Conservation (phyloP, 2,113 vertebrate species). For the Tauraco erythrolophus region DNA sequence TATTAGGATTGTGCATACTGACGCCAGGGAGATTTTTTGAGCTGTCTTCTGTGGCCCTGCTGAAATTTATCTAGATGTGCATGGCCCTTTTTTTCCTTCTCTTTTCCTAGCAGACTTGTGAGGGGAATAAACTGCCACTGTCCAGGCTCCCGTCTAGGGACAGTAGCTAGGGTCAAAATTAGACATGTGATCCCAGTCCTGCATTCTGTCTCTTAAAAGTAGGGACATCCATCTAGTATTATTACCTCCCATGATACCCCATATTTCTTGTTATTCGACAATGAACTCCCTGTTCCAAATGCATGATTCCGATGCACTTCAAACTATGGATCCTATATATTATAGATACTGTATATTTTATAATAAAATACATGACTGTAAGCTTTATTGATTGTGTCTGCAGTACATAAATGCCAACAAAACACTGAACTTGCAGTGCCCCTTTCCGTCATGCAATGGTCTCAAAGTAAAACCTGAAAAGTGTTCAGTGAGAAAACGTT, state of each 20-base stretch:
- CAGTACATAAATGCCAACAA: neutral
- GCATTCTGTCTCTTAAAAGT: neutral
- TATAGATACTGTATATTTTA: neutral
- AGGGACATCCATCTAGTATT: neutral
- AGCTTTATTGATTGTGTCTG: neutral
- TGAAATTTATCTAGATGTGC: neutral
- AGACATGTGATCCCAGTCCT: fast-evolving
- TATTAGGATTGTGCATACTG: constrained; percentile 27
- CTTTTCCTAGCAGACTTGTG: neutral
- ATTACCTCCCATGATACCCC: neutral
- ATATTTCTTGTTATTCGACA: neutral
- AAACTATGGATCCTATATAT: neutral
- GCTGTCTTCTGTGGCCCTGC: neutral
- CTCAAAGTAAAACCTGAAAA: neutral
- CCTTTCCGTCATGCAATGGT: neutral
- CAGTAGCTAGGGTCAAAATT: neutral
- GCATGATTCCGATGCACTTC: neutral
- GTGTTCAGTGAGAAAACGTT: neutral
- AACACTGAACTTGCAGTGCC: neutral
- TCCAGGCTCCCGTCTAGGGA: neutral
- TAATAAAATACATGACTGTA: neutral
- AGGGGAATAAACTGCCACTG: neutral
- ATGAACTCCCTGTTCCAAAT: neutral
- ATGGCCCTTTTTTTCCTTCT: neutral
- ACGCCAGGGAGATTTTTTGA: neutral